Conservation (phyloP, 2,113 vertebrate genomes). For the Corvus hawaiiensis region DNA sequence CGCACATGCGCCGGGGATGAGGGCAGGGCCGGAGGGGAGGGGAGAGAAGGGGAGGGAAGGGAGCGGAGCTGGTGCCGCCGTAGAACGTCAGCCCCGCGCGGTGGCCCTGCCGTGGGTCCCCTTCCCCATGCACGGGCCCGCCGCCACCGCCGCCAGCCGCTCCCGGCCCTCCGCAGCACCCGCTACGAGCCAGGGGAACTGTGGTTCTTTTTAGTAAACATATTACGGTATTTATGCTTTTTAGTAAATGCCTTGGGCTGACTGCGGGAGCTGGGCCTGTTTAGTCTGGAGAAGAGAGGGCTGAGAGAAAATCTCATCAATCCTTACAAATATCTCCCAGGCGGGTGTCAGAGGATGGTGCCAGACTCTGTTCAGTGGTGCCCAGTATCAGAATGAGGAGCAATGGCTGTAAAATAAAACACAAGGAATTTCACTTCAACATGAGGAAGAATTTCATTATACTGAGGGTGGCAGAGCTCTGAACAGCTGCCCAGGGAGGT, state of each 20-base stretch:
- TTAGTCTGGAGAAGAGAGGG: neutral
- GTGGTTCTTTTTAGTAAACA: neutral
- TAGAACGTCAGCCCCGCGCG: fast-evolving
- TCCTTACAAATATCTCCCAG: fast-evolving
- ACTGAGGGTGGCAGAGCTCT: neutral
- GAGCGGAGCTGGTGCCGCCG: fast-evolving
- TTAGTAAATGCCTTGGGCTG: neutral
- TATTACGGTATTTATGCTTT: neutral
- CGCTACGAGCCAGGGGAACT: too few species aligned
- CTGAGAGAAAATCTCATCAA: neutral
- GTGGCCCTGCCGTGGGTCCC: fast-evolving
- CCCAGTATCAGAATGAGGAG: neutral
- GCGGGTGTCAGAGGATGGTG: neutral
- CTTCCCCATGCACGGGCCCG: fast-evolving
- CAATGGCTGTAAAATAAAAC: fast-evolving
- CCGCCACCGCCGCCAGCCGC: too few species aligned
- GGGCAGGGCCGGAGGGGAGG: too few species aligned
- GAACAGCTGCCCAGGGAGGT: neutral
- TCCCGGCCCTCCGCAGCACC: neutral
- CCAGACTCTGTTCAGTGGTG: neutral
- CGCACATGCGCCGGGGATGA: neutral
- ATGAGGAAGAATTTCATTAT: fast-evolving
- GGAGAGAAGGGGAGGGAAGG: neutral
- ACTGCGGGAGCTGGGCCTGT: neutral
- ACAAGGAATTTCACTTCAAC: neutral